Conservation (phyloP, 2,888 invertebrate genomes). For the Chouioia cunea region DNA sequence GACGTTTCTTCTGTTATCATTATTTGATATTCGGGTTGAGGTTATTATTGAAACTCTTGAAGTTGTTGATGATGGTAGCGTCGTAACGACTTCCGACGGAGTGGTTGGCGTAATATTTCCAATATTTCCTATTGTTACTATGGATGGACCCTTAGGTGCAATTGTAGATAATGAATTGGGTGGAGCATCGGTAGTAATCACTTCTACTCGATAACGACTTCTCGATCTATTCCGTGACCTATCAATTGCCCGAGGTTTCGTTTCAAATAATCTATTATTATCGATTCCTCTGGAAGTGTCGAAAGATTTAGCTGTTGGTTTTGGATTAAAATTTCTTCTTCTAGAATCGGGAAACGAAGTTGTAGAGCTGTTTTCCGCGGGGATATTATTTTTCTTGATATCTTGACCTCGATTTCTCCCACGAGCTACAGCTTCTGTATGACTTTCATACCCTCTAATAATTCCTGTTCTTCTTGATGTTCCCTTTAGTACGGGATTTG, state of each 20-base stretch:
- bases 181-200: background rate
- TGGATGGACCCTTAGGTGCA: background rate
- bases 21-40: conserved; percentile 2
- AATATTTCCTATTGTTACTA: background rate
- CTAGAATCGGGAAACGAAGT: conserved; percentile 1
- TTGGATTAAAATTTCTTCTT: conserved; percentile 19
- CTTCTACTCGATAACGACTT: conserved; percentile 23
- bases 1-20: conserved; percentile 15
- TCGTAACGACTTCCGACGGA: conserved; percentile 26
- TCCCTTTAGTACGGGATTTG: conserved; percentile 35
- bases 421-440: conserved; percentile 25
- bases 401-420: conserved; percentile 3
- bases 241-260: background rate
- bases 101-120: conserved; percentile 1
- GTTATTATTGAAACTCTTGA: conserved; percentile 31
- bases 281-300: conserved; percentile 7
- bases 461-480: conserved; percentile 34
- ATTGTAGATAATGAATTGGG: background rate
- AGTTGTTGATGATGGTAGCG: conserved; percentile 16
- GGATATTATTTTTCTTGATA: conserved; percentile 2
- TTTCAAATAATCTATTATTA: background rate
- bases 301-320: conserved; percentile 5
- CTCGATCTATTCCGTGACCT: conserved; percentile 16
- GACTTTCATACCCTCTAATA: conserved; percentile 15
- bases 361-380: background rate